These are phyloP conservation scores for Acrocephalus arundinaceus DNA, from an alignment of 2,113 vertebrate genomes.

Conservation along the genomic window DNA sequence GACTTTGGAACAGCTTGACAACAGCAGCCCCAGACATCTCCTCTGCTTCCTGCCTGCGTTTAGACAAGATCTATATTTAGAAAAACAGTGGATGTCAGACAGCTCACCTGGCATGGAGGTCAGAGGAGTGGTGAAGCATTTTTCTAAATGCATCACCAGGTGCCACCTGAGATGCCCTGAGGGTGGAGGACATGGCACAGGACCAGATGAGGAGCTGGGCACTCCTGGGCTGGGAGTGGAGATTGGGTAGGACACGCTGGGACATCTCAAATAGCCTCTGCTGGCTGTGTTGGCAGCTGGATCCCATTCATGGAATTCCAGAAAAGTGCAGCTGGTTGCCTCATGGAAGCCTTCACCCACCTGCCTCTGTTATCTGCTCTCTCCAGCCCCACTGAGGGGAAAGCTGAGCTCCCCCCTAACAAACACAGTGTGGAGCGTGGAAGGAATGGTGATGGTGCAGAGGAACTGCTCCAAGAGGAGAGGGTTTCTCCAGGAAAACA, in stretches of 20 bases:
- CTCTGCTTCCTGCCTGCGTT: neutral
- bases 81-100: neutral
- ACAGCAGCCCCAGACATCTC: neutral
- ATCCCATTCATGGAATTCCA: neutral
- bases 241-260: neutral
- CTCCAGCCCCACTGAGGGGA: fast-evolving
- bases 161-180: neutral
- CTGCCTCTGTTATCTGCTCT: neutral
- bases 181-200: neutral
- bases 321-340: neutral
- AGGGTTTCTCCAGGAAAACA: neutral
- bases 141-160: neutral
- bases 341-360: neutral
- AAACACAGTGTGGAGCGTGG: fast-evolving
- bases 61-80: neutral
- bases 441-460: neutral
- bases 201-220: neutral
- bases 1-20: neutral
- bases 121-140: neutral
- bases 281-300: neutral
- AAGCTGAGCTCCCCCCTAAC: neutral
- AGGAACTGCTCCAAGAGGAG: neutral
- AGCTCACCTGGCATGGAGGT: neutral
- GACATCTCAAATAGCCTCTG: neutral
- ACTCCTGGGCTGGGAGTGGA: neutral